phyloP scores from a whole-genome alignment of 2,888 invertebrate species.

The Parnassius apollo region DNA sequence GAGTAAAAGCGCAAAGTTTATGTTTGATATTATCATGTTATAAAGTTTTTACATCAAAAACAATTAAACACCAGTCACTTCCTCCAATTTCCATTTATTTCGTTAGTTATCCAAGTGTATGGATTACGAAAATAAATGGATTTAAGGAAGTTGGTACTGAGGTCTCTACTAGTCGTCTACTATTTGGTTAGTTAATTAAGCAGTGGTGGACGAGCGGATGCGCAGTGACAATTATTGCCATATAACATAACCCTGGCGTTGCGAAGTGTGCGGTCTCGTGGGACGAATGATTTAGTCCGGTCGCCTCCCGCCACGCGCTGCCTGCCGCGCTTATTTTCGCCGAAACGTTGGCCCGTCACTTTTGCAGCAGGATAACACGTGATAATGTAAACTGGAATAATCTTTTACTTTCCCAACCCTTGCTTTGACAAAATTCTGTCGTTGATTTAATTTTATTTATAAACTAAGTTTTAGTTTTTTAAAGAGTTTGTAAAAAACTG shows the following conservation, averaged over 20 bases:
- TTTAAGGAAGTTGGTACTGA: slow-evolving; percentile 60
- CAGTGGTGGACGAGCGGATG: slow-evolving; percentile 54
- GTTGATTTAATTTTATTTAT: slow-evolving; percentile 24
- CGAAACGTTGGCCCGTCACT: slow-evolving; percentile 42
- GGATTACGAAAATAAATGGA: slow-evolving; percentile 50
- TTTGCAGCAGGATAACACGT: slow-evolving; percentile 52
- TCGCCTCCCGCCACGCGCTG: slow-evolving; percentile 32
- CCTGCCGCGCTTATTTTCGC: slow-evolving; percentile 30
- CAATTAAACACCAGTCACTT: too few species aligned
- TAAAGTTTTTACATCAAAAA: too few species aligned
- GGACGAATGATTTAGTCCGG: slow-evolving; percentile 62
- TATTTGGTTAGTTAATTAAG: slow-evolving; percentile 61
- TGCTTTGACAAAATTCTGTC: slow-evolving; percentile 43
- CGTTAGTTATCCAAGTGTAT: too few species aligned
- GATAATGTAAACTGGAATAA: slow-evolving; percentile 67
- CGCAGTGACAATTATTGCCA: slow-evolving; percentile 71
- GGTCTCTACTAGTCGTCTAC: slow-evolving; percentile 54
- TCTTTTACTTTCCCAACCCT: slow-evolving; percentile 51
- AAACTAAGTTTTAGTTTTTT: slow-evolving; percentile 8
- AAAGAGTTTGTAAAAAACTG: neutral
- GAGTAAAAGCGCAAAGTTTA: too few species aligned
- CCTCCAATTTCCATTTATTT: too few species aligned
- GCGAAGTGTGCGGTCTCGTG: slow-evolving; percentile 59
- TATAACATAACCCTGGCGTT: slow-evolving; percentile 71
- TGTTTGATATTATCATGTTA: too few species aligned